Evolutionary conservation across 2,113 vertebrate species (phyloP), one percentile per base, ranked within the genome.

Genomic region (Manacus vitellinus): DNA sequence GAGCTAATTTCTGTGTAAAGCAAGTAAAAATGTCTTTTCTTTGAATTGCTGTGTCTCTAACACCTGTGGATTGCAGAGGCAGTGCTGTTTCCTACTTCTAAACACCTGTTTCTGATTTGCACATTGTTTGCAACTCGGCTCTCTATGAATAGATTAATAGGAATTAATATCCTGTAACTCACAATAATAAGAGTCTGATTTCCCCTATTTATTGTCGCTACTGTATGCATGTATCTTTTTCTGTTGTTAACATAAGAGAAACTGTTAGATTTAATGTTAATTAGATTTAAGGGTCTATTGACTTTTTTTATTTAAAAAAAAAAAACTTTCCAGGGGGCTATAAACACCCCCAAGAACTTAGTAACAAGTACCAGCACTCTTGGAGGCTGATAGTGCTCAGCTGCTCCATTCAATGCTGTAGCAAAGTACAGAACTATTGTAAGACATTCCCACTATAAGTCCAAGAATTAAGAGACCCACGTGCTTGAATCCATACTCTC

Each of bases 101-200:
- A 94, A 94, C 30, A 37, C n/a, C 51, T 63, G 8, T 62, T 95
- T 88, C 95, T 86, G 88, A 75, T 95, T 91, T 91, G 59, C 95
- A 95, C 61, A 6, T 21, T 81, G 91, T 92, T 87, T 90, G 84
- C 88, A 90, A 77, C 73, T 88, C 3, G 0, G 92, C 94, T 96
- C 94, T 97, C 91, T 92, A 65, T 95, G 89, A 96, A 78, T 70
- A 88, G 86, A 94, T 97, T 96, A 91, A 97, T 94, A 95, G 85
- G 95, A 97, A 96, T 77, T 89, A 55, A 91, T 87, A 85, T 47
- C 76, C 72, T 93, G 88, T 96, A 91, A 88, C 88, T 96, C 82
- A 77, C 54, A 92, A 95, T 51, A 91, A 31, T 56, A 61, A 41
- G 84, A 10, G 11, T 90, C 76, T 10, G 24, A 52, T 63, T 77